Evolutionary conservation across 2,113 vertebrate genomes (phyloP).

Genomic region (Platysteira castanea): DNA sequence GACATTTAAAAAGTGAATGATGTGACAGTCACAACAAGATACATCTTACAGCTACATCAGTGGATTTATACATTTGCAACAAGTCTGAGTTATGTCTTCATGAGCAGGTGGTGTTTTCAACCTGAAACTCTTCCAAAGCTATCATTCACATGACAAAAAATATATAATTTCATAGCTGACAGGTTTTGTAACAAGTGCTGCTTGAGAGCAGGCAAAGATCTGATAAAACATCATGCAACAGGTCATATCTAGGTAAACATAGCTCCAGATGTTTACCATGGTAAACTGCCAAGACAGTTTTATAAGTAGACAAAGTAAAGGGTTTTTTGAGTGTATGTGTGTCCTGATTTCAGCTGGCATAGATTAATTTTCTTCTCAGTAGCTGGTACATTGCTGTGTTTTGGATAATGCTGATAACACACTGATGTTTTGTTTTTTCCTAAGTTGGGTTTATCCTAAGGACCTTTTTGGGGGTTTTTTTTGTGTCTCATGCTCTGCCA

Average conservation of each 20-base stretch:
- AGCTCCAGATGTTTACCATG: not conserved
- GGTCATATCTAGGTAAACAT: not conserved
- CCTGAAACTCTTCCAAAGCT: not conserved
- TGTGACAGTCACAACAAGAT: constrained; percentile 22
- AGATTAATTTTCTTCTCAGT: not conserved
- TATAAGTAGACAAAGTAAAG: not conserved
- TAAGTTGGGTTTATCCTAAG: not conserved
- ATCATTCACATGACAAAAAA: constrained; percentile 7
- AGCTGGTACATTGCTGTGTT: not conserved
- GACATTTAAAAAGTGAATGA: constrained; percentile 36
- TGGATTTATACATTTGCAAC: constrained; percentile 1
- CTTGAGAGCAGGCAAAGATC: not conserved
- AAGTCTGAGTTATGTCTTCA: not conserved
- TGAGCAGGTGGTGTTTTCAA: constrained; percentile 6
- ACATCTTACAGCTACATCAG: not conserved
- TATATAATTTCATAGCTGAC: not conserved
- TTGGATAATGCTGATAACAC: not conserved
- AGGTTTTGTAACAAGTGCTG: not conserved
- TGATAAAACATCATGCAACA: not conserved
- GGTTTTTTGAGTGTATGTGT: not conserved
- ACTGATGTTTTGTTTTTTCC: rapidly evolving
- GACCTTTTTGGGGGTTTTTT: not conserved
- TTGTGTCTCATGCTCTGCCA: not conserved
- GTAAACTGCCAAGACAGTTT: not conserved
- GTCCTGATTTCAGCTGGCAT: not conserved